Percentiles rank a stretch among this genome's conserved stretches.
phyloP scores from a whole-genome alignment of 2,888 invertebrate genomes.

The Hypomecis punctinalis region DNA sequence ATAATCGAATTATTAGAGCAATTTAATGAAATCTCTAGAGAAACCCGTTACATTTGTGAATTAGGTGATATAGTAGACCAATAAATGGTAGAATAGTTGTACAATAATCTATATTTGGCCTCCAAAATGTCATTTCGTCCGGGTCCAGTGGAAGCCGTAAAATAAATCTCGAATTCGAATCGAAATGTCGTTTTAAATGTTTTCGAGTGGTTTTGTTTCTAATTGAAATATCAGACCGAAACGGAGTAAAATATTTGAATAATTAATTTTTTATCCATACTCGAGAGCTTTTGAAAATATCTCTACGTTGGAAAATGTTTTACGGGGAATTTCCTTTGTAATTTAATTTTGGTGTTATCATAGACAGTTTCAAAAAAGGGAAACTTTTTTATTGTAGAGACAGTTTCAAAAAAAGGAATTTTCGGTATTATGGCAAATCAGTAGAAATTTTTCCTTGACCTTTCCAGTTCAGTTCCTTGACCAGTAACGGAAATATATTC shows the following conservation, averaged over 20 bases:
- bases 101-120: conserved; percentile 12
- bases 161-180: conserved; percentile 1
- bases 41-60: conserved; percentile 22
- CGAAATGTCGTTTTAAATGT: conserved; percentile 12
- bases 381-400: too few relatives aligned
- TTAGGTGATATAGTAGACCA: conserved; percentile 4
- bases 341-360: too few relatives aligned
- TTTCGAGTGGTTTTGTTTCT: conserved; percentile 2
- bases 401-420: too few relatives aligned
- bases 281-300: not conserved
- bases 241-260: not conserved
- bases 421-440: too few relatives aligned
- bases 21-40: not conserved
- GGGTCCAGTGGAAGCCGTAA: not conserved
- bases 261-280: not conserved
- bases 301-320: not conserved
- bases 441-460: too few relatives aligned
- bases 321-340: too few relatives aligned
- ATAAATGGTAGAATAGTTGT: conserved; percentile 9
- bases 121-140: conserved; percentile 9
- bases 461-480: too few relatives aligned
- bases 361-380: too few relatives aligned
- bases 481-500: too few relatives aligned
- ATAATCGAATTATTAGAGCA: not conserved
- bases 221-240: conserved; percentile 4